Evolutionary conservation across 2,797 vertebrate species (phyloP).

Genomic region (Lagodon rhomboides): DNA sequence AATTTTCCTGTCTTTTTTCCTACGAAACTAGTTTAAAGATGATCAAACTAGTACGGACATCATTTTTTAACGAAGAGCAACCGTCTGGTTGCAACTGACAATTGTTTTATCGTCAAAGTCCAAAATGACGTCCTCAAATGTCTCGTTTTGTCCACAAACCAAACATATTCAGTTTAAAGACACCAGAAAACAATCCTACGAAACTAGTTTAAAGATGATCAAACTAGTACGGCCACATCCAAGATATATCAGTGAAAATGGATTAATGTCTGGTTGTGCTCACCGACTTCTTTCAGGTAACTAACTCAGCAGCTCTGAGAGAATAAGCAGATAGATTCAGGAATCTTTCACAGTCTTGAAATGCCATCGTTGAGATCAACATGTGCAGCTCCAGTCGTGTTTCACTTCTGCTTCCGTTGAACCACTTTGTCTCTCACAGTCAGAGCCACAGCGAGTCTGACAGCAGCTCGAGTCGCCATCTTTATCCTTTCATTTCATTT

Average conservation of each 20-base stretch:
- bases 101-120: no score
- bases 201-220: no score
- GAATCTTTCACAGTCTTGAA: neutral
- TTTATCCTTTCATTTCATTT: conserved; percentile 24
- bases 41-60: neutral
- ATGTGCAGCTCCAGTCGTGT: neutral
- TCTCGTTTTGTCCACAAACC: no score
- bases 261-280: neutral
- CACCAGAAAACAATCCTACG: no score
- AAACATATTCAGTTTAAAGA: no score
- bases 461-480: neutral
- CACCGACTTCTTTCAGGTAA: conserved; percentile 7
- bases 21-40: no score
- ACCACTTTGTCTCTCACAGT: neutral
- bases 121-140: no score
- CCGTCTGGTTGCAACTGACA: no score
- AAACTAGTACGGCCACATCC: no score
- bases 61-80: neutral
- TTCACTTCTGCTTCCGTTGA: neutral
- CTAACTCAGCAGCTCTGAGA: neutral
- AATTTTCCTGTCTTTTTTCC: no score
- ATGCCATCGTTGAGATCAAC: neutral
- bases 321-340: neutral
- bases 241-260: no score
- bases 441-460: neutral